Base-by-base conservation (phyloP, 1,140 invertebrate genomes). In the Oscheius sp. region DNA sequence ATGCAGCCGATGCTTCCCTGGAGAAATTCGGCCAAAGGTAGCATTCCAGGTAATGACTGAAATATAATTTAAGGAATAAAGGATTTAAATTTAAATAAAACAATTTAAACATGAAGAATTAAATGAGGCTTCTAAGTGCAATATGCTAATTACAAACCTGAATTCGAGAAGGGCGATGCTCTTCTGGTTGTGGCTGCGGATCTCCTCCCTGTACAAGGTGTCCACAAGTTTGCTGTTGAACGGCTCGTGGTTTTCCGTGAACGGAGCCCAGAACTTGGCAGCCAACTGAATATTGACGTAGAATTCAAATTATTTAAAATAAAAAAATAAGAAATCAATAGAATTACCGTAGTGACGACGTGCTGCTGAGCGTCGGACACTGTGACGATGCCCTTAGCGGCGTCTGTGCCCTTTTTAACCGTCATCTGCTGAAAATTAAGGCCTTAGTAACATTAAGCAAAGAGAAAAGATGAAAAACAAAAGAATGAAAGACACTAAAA, bases 21-120 rank as follows among this genome's bases (percentile, higher is more conserved):
- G 84, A 79, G 85, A 93, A 98, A 86, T 97, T 92, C n/a, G 93
- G 94, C 95, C 95, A 98, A 18, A 99, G 84, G 87, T 93, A 98
- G 83, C 94, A 93, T 85, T 99, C 95, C 73, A 99, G 85, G 86
- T 96, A 99, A 79, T 97, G 95, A 82, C 93, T 80, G n/a, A 46
- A 77, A 77, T n/a, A 64, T n/a, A n/a, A n/a, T n/a, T n/a, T n/a
- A n/a, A n/a, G n/a, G n/a, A n/a, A n/a, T n/a, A n/a, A n/a, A n/a
- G n/a, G n/a, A n/a, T n/a, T n/a, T n/a, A n/a, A n/a, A n/a, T n/a
- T n/a, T n/a, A n/a, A n/a, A n/a, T n/a, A n/a, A n/a, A n/a, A n/a
- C n/a, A n/a, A n/a, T n/a, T n/a, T n/a, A n/a, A n/a, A n/a, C n/a
- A n/a, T n/a, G n/a, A n/a, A n/a, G n/a, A n/a, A n/a, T n/a, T n/a